A percentile compares a stretch with the other conserved stretches of the same genome.
phyloP scores from a whole-genome alignment of 2,888 invertebrate genomes.

The Tachina lurida region DNA sequence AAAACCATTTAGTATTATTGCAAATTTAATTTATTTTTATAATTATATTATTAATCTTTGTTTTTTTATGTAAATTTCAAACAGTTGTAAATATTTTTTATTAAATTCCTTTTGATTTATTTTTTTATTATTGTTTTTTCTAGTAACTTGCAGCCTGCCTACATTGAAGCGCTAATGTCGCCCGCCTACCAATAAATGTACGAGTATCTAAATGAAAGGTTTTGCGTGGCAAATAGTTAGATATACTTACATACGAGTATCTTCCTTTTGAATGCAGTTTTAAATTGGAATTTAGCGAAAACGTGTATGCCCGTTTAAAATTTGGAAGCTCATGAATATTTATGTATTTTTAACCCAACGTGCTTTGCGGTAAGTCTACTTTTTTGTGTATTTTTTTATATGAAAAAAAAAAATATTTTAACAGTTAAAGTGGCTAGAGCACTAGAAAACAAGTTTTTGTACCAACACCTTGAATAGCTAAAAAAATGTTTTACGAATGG shows the following conservation, averaged over 20 bases:
- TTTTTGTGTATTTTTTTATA: not conserved
- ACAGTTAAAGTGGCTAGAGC: not conserved
- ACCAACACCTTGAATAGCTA: not conserved
- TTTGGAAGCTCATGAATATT: slow-evolving; percentile 49
- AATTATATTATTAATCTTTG: not conserved
- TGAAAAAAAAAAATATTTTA: not conserved
- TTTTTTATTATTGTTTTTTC: not conserved
- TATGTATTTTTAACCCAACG: slow-evolving; percentile 1
- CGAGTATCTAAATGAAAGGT: slow-evolving; percentile 21
- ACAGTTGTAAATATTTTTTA: slow-evolving; percentile 22
- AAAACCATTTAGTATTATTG: no score
- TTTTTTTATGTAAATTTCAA: not conserved
- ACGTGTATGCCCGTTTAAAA: slow-evolving; percentile 15
- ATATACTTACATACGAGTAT: no score
- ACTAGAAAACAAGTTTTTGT: not conserved
- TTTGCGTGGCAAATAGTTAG: not conserved
- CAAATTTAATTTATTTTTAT: no score
- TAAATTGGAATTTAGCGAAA: not conserved
- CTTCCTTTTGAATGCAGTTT: not conserved
- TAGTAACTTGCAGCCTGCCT: slow-evolving; percentile 4
- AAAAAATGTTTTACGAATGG: not conserved
- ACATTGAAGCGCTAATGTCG: not conserved
- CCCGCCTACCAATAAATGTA: slow-evolving; percentile 2
- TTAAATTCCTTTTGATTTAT: not conserved
- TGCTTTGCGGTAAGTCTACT: slow-evolving; percentile 3